phyloP scores from a whole-genome alignment of 2,797 vertebrate species.

The Myiothlypis coronata region DNA sequence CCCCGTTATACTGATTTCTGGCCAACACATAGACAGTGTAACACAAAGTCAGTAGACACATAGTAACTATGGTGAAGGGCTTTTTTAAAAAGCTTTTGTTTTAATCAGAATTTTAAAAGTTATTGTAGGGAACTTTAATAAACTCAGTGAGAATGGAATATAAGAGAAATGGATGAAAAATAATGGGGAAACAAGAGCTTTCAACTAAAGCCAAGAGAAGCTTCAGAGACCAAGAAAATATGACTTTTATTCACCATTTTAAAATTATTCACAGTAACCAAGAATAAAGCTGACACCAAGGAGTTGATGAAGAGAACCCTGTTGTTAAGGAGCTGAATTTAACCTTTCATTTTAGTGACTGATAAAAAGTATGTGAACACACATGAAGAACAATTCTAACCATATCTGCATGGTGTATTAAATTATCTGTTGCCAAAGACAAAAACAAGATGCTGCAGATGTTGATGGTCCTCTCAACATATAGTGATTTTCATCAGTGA shows the following conservation, averaged over 20 bases:
- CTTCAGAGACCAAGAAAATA: background rate
- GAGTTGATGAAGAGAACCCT: background rate
- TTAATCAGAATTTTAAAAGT: background rate
- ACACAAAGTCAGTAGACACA: background rate
- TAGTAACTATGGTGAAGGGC: background rate
- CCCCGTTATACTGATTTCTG: background rate
- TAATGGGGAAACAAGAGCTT: background rate
- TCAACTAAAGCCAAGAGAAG: background rate
- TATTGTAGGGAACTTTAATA: background rate
- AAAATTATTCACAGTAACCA: background rate
- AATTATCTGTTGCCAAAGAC: background rate
- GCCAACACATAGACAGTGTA: background rate
- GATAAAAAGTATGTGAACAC: background rate
- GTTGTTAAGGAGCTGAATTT: background rate
- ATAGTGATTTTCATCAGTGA: background rate
- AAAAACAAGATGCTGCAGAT: background rate
- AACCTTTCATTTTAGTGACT: background rate
- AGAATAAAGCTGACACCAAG: background rate
- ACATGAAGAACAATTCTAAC: background rate
- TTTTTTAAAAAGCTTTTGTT: background rate
- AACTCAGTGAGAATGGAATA: background rate
- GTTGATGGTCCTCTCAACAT: background rate
- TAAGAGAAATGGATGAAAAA: background rate
- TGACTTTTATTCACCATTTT: background rate
- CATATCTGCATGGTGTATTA: background rate